These are phyloP conservation scores for Apogon talboti DNA, from an alignment of 2,797 vertebrate species.

Conservation along the genomic window DNA sequence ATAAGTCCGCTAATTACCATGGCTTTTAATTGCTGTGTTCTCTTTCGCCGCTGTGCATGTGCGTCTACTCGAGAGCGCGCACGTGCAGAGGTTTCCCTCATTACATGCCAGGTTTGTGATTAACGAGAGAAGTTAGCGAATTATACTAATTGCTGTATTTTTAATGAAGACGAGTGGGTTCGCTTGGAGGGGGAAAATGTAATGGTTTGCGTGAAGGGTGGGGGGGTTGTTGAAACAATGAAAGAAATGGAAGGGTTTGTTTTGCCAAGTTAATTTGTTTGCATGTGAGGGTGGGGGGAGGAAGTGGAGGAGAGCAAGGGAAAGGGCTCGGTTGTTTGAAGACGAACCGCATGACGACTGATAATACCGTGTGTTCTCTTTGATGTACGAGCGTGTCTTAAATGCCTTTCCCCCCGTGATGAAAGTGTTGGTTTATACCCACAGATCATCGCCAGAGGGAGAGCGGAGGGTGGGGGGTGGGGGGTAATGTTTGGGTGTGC, in stretches of 20 bases:
- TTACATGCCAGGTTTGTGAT: conserved; percentile 79
- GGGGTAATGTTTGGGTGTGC: not conserved
- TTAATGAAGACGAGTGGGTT: conserved; percentile 79
- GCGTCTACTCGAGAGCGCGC: conserved; percentile 36
- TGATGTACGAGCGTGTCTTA: conserved; percentile 43
- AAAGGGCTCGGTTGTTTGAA: conserved; percentile 42
- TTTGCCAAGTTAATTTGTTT: conserved; percentile 71
- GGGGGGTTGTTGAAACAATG: conserved; percentile 26
- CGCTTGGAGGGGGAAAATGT: conserved; percentile 43
- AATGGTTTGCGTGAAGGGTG: not conserved
- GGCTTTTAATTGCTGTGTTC: conserved; percentile 79
- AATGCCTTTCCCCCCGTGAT: conserved; percentile 26
- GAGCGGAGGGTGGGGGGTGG: not conserved
- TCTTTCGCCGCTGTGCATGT: conserved; percentile 41
- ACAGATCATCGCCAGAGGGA: conserved; percentile 3
- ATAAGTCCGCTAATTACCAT: conserved; percentile 78
- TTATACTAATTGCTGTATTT: conserved; percentile 81
- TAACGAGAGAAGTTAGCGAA: conserved; percentile 79
- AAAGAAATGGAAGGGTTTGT: conserved; percentile 49
- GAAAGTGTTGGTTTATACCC: conserved; percentile 32
- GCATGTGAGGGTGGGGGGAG: conserved; percentile 2
- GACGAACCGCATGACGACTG: conserved; percentile 34
- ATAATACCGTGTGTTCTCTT: conserved; percentile 43
- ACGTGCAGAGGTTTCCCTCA: conserved; percentile 67
- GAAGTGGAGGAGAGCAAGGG: not conserved